phyloP scores from a whole-genome alignment of 1,140 invertebrate species.

The Eubasilissa regina region DNA sequence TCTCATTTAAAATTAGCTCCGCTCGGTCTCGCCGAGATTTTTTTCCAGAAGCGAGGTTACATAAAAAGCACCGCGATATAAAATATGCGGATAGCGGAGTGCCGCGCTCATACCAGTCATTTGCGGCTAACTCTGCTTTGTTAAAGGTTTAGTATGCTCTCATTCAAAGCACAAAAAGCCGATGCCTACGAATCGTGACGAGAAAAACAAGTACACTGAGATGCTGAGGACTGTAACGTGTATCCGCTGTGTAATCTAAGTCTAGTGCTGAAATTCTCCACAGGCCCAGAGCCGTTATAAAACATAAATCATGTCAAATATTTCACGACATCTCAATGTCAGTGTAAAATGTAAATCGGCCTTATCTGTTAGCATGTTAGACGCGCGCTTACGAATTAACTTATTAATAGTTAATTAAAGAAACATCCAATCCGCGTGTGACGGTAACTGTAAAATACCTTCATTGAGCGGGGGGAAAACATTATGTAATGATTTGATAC shows the following conservation, averaged over 20 bases:
- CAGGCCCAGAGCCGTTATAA: too few species aligned
- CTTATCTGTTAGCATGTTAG: constrained; percentile 3
- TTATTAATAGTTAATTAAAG: constrained; percentile 30
- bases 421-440: constrained; percentile 8
- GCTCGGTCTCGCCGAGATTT: too few species aligned
- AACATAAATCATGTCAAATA: background rate
- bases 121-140: background rate
- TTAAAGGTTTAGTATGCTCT: background rate
- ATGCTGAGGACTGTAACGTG: background rate
- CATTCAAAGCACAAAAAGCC: constrained; percentile 13
- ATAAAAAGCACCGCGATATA: too few species aligned
- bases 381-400: background rate
- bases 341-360: constrained; percentile 4
- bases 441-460: constrained; percentile 15
- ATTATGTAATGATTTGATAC: too few species aligned
- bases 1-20: too few species aligned
- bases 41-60: too few species aligned
- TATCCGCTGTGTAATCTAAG: background rate
- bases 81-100: too few species aligned
- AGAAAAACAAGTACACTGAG: background rate
- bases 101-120: too few species aligned
- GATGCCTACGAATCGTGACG: constrained; percentile 23
- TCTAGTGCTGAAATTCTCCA: too few species aligned
- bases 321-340: constrained; percentile 14
- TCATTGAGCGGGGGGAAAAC: background rate